Conservation (phyloP, 2,797 vertebrate species). For the Sphenopsis melanotis region DNA sequence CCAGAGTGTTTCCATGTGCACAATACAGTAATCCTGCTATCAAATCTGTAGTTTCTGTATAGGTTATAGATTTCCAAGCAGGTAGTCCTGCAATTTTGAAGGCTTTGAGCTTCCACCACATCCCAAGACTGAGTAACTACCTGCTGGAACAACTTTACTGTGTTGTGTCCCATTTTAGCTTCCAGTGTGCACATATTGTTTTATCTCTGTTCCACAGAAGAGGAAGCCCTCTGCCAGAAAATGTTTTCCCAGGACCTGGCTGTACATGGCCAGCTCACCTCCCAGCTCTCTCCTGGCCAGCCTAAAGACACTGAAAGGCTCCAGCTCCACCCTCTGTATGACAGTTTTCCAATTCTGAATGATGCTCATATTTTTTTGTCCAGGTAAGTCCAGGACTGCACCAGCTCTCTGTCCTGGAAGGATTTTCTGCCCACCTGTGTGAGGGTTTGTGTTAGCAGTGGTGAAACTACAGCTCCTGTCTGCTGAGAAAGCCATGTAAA, state of each 20-base stretch:
- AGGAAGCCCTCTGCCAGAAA: neutral
- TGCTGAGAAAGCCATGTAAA: neutral
- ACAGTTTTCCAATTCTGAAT: neutral
- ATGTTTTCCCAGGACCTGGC: neutral
- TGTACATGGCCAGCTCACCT: neutral
- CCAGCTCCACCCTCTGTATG: accelerated
- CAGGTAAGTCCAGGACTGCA: neutral
- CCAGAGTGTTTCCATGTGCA: neutral
- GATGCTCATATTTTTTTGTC: neutral
- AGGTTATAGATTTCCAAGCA: neutral
- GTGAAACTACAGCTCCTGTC: neutral
- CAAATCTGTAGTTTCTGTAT: neutral
- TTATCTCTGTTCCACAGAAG: neutral
- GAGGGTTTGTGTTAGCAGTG: neutral
- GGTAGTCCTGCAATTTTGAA: neutral
- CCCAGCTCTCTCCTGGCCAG: neutral
- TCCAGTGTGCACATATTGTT: neutral
- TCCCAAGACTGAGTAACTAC: neutral
- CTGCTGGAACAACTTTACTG: neutral
- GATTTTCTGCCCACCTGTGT: neutral
- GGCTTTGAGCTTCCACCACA: neutral
- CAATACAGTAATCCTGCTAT: neutral
- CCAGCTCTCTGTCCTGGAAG: neutral
- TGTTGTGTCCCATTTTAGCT: neutral
- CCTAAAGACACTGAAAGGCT: neutral